Evolutionary conservation across 2,113 vertebrate species (phyloP).

Genomic region (Deroptyus accipitrinus): DNA sequence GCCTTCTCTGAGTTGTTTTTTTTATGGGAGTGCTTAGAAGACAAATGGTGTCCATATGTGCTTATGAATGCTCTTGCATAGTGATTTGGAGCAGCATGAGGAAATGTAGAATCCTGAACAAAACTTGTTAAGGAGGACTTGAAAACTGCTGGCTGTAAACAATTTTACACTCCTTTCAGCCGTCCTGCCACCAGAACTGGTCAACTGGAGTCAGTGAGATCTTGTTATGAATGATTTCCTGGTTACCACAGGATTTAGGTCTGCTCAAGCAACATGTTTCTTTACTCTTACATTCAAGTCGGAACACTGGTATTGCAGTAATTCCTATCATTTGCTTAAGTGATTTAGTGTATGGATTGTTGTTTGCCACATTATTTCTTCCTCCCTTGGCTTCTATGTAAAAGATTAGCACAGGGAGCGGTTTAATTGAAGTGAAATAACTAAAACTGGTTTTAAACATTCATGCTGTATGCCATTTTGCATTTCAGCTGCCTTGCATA

Average conservation of each 20-base stretch:
- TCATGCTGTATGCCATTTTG: background rate
- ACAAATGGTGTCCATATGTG: background rate
- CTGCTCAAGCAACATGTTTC: background rate
- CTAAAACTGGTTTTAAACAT: background rate
- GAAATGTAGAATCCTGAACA: background rate
- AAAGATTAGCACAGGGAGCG: background rate
- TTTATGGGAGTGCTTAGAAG: background rate
- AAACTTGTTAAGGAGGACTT: background rate
- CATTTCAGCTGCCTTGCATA: background rate
- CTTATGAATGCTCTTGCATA: background rate
- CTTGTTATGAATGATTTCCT: background rate
- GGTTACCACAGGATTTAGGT: background rate
- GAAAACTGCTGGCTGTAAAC: background rate
- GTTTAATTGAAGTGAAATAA: background rate
- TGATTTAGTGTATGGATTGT: background rate
- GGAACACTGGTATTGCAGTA: background rate
- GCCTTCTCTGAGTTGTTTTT: background rate
- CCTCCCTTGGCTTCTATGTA: background rate
- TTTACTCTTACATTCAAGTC: background rate
- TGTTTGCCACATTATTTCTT: background rate
- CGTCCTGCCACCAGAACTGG: background rate
- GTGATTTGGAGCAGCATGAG: background rate
- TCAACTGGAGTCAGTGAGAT: background rate
- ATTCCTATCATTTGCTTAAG: background rate
- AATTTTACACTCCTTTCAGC: background rate